phyloP scores from a whole-genome alignment of 2,113 vertebrate genomes.

The Trogon surrucura region DNA sequence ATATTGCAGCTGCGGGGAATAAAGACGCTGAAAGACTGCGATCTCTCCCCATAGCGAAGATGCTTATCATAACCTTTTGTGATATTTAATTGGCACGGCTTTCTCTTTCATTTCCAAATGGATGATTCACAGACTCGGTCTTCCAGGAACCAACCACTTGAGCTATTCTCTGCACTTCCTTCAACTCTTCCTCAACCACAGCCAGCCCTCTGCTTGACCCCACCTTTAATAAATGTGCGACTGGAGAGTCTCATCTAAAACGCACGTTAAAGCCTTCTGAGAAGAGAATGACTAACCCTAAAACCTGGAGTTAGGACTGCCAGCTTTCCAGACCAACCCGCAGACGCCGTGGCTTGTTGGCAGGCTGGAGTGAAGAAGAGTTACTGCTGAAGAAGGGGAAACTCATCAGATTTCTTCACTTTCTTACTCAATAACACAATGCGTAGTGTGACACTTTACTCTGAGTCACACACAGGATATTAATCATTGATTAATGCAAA shows the following conservation, averaged over 20 bases:
- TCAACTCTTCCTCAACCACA: not conserved
- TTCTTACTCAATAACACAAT: not conserved
- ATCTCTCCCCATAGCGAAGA: not conserved
- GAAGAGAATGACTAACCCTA: not conserved
- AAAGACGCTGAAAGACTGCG: not conserved
- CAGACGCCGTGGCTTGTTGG: not conserved
- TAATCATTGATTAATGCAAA: not conserved
- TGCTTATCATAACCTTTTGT: slow-evolving; percentile 25
- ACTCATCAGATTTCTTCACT: not conserved
- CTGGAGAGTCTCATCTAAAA: not conserved
- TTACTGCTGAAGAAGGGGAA: not conserved
- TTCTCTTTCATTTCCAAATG: slow-evolving; percentile 32
- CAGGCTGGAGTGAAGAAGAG: not conserved
- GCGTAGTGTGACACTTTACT: not conserved
- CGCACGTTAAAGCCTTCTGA: not conserved
- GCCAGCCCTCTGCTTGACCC: slow-evolving; percentile 50
- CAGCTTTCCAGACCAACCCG: not conserved
- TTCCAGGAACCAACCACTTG: slow-evolving; percentile 55
- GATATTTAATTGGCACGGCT: slow-evolving; percentile 44
- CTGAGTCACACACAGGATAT: not conserved
- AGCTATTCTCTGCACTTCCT: slow-evolving; percentile 34
- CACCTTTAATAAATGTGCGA: not conserved
- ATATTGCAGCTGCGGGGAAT: slow-evolving; percentile 37
- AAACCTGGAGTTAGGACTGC: not conserved
- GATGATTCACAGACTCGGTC: slow-evolving; percentile 8